Percentiles rank a stretch among this genome's conserved stretches.
Conservation (phyloP, 2,888 invertebrate genomes). For the Pteria penguin region DNA sequence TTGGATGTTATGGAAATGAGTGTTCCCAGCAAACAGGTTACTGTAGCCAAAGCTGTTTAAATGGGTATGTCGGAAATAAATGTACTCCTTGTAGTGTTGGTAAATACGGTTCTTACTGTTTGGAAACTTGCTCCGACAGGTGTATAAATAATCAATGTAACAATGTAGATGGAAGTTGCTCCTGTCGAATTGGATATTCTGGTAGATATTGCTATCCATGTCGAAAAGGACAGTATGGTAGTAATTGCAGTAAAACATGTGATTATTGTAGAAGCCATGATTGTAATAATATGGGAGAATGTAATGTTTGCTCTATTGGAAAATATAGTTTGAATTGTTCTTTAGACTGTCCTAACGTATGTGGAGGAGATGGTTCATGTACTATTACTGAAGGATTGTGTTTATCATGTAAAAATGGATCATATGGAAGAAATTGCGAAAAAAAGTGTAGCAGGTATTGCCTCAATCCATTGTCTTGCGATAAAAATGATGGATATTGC, state of each 20-base stretch:
- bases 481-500: neutral
- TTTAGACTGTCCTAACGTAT: neutral
- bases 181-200: neutral
- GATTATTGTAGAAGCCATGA: neutral
- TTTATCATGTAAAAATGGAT: neutral
- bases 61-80: neutral
- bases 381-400: neutral
- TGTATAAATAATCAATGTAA: neutral
- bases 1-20: neutral
- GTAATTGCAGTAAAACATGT: neutral
- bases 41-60: neutral
- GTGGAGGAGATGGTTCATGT: neutral
- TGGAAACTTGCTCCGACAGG: neutral
- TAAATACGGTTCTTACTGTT: neutral
- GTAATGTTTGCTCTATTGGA: neutral
- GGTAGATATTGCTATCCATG: neutral
- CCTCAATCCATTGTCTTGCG: neutral
- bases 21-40: neutral
- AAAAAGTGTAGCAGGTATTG: neutral
- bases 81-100: neutral
- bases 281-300: neutral
- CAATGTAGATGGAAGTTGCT: neutral
- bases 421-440: neutral
- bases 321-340: neutral
- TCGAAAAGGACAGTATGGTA: neutral